Conservation (phyloP, 2,797 vertebrate genomes). For the Micromesistius poutassou region DNA sequence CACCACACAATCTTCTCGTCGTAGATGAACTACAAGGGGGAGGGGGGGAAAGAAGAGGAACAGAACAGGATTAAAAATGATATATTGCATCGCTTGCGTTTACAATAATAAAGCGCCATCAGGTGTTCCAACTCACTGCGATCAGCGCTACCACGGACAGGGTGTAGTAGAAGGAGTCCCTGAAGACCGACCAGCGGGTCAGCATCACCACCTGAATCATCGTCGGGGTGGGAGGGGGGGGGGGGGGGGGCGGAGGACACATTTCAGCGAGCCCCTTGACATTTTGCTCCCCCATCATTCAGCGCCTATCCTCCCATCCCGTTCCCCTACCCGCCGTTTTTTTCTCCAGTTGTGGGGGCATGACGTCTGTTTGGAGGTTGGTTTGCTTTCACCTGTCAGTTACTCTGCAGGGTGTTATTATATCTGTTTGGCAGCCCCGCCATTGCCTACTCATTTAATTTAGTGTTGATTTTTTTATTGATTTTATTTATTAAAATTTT, state of each 20-base stretch:
- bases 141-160: conserved; percentile 90
- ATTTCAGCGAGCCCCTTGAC: background rate
- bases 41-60: conserved; percentile 2
- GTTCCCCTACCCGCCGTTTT: too few relatives aligned
- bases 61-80: background rate
- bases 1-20: conserved; percentile 80
- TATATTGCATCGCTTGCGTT: background rate
- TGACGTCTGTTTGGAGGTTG: too few relatives aligned
- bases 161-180: conserved; percentile 93
- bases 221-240: background rate
- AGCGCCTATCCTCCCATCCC: too few relatives aligned
- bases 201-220: conserved; percentile 84
- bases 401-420: too few relatives aligned
- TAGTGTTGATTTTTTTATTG: too few relatives aligned
- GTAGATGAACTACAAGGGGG: conserved; percentile 68
- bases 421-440: too few relatives aligned
- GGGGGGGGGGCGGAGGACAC: background rate
- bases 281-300: background rate
- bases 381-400: too few relatives aligned
- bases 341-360: too few relatives aligned
- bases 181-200: conserved; percentile 93
- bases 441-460: too few relatives aligned
- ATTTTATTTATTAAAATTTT: too few relatives aligned
- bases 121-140: conserved; percentile 76
- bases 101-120: background rate